Evolutionary conservation across 2,113 vertebrate species (phyloP).

Genomic region (Etia nguti): DNA sequence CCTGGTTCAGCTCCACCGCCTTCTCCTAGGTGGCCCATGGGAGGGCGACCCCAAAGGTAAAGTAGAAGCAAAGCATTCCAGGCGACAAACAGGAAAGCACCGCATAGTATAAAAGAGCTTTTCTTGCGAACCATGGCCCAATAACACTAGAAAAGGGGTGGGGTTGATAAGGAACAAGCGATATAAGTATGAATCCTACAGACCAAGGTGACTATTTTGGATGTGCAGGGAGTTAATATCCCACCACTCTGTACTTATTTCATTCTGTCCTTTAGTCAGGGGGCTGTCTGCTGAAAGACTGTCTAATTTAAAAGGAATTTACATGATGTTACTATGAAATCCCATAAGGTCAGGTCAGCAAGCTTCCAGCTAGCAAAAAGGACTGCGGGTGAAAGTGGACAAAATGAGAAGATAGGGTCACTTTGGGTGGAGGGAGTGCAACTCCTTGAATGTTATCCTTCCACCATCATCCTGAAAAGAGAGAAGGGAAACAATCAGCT

Average conservation of each 20-base stretch:
- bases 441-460: slow-evolving; percentile 39
- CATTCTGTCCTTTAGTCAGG: neutral
- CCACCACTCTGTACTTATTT: neutral
- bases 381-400: neutral
- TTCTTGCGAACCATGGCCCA: slow-evolving; percentile 91
- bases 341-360: neutral
- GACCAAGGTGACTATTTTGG: neutral
- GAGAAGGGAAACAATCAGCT: neutral
- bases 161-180: neutral
- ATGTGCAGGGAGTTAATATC: neutral
- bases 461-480: slow-evolving; percentile 66
- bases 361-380: neutral
- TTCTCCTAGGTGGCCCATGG: slow-evolving; percentile 59
- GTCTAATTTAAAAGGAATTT: neutral
- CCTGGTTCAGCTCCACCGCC: slow-evolving; percentile 69
- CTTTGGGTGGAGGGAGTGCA: slow-evolving; percentile 17
- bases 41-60: slow-evolving; percentile 87
- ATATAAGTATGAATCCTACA: neutral
- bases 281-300: neutral
- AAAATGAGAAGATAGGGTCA: neutral
- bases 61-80: slow-evolving; percentile 91
- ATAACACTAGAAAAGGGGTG: slow-evolving; percentile 38
- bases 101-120: slow-evolving; percentile 83
- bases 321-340: neutral
- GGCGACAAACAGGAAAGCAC: slow-evolving; percentile 85